phyloP scores from a whole-genome alignment of 1,140 invertebrate genomes.

The Hermetia illucens region DNA sequence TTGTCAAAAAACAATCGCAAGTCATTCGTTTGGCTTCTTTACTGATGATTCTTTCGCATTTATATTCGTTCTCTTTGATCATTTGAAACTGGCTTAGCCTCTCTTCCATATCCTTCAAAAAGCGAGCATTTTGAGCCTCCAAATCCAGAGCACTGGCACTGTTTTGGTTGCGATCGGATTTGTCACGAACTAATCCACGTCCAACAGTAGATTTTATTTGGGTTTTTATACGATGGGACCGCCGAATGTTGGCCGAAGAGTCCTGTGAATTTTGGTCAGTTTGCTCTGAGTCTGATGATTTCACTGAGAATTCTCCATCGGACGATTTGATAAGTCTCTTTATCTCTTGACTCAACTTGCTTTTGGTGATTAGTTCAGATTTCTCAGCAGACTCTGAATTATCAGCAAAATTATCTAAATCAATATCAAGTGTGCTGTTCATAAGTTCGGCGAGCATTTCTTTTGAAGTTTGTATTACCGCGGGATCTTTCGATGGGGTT shows the following conservation, averaged over 20 bases:
- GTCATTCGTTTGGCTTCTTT: constrained; percentile 87
- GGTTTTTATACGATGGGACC: constrained; percentile 23
- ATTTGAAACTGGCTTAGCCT: constrained; percentile 63
- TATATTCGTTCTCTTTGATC: constrained; percentile 73
- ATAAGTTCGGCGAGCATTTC: no score
- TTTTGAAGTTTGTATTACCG: no score
- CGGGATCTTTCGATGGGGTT: no score
- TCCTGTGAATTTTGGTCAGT: not conserved
- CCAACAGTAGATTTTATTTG: constrained; percentile 12
- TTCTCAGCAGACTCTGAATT: not conserved
- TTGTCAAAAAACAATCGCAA: constrained; percentile 86
- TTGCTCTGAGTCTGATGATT: no score
- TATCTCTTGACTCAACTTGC: not conserved
- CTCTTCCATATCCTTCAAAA: constrained; percentile 33
- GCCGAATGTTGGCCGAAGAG: constrained; percentile 10
- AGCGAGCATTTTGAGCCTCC: constrained; percentile 20
- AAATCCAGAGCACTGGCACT: constrained; percentile 18
- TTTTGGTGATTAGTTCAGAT: not conserved
- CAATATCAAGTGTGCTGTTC: not conserved
- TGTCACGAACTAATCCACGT: constrained; percentile 12
- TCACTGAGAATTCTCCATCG: not conserved
- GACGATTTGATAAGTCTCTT: not conserved
- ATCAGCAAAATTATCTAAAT: not conserved
- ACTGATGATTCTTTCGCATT: constrained; percentile 62
- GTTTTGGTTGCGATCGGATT: constrained; percentile 18